These are phyloP conservation scores for Dolichotis patagonum DNA, from an alignment of 2,113 vertebrate species.

Conservation along the genomic window DNA sequence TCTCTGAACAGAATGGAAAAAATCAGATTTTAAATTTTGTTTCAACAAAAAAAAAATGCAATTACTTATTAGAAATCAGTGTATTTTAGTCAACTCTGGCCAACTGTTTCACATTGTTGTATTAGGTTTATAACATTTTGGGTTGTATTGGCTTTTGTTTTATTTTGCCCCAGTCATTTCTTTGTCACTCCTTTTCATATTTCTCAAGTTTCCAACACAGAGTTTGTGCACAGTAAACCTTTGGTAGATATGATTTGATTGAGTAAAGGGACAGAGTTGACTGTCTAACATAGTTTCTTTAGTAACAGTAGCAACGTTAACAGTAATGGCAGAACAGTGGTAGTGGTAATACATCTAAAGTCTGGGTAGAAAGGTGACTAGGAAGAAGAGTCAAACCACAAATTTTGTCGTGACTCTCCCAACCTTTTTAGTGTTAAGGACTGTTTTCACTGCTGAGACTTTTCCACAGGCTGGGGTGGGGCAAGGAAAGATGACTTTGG, in stretches of 20 bases:
- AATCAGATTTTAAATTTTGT: background rate
- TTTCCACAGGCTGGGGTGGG: background rate
- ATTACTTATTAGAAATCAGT: background rate
- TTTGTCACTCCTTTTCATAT: background rate
- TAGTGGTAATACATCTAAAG: background rate
- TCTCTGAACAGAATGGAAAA: background rate
- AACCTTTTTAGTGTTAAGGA: background rate
- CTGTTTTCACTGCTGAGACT: background rate
- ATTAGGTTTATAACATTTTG: background rate
- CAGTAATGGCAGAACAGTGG: rapidly evolving
- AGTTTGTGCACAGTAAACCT: background rate
- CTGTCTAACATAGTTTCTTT: background rate
- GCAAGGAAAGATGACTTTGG: background rate
- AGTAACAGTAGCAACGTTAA: rapidly evolving
- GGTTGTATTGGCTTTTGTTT: background rate
- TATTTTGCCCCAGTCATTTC: background rate
- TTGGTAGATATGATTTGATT: background rate
- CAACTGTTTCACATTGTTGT: background rate
- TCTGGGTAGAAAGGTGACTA: background rate
- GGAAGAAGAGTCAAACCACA: background rate
- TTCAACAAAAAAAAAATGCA: background rate
- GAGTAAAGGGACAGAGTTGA: background rate
- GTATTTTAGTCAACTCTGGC: background rate
- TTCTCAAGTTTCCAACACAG: background rate
- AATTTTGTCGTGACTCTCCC: background rate